Evolutionary conservation across 2,113 vertebrate genomes (phyloP).

Genomic region (Rhombomys opimus): DNA sequence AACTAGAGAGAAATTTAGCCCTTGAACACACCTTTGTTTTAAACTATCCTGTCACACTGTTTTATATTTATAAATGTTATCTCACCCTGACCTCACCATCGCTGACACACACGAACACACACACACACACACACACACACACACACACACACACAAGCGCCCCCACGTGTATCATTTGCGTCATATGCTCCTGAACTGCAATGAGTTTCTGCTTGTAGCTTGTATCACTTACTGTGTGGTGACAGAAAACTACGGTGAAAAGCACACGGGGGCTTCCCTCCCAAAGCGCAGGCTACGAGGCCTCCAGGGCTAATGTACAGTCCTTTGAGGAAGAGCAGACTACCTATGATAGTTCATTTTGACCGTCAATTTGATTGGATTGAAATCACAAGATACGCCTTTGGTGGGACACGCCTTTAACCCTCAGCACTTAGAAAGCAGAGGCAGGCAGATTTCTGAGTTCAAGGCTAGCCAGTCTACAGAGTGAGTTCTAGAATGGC

Average conservation of each 20-base stretch:
- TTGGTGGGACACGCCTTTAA: neutral
- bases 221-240: neutral
- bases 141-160: neutral
- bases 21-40: neutral
- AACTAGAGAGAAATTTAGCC: neutral
- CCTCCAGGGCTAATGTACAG: neutral
- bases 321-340: neutral
- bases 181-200: neutral
- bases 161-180: neutral
- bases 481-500: neutral
- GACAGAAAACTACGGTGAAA: neutral
- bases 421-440: neutral
- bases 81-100: neutral
- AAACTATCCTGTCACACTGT: neutral
- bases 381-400: neutral
- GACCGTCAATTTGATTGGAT: neutral
- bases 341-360: neutral
- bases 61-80: neutral
- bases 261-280: too few species aligned
- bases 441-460: neutral
- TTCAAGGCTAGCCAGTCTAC: neutral
- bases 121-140: neutral
- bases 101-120: neutral
- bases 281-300: neutral
- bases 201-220: neutral